phyloP scores from a whole-genome alignment of 2,113 vertebrate species.

The Podilymbus podiceps region DNA sequence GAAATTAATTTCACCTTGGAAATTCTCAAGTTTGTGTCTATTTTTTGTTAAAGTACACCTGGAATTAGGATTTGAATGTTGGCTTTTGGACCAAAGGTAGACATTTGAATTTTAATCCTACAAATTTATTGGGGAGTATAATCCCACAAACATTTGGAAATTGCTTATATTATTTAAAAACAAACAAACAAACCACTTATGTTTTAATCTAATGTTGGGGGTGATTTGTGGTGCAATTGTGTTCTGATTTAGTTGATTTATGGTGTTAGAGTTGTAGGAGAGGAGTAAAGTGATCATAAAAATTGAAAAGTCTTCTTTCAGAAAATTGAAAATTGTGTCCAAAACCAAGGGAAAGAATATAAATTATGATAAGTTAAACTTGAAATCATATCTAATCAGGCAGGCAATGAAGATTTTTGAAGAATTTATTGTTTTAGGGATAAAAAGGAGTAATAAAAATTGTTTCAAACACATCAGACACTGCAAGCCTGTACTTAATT shows the following conservation, averaged over 20 bases:
- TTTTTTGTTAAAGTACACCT: neutral
- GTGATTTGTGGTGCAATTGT: rapidly evolving
- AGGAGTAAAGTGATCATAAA: neutral
- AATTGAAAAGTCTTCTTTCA: neutral
- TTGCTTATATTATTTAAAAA: neutral
- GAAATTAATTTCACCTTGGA: neutral
- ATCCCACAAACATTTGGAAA: neutral
- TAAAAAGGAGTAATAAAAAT: neutral
- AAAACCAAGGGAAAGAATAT: neutral
- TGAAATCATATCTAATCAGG: neutral
- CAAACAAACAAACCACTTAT: neutral
- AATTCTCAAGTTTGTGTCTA: neutral
- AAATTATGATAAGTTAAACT: neutral
- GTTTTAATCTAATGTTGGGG: neutral
- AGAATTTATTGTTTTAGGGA: neutral
- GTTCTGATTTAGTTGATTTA: neutral
- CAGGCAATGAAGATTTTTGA: neutral
- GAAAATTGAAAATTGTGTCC: neutral
- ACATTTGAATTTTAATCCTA: neutral
- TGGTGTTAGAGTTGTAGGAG: neutral
- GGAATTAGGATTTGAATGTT: neutral
- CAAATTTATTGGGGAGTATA: neutral
- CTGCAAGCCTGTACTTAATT: neutral
- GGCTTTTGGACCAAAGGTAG: neutral
- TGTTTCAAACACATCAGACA: neutral